Evolutionary conservation across 2,888 invertebrate genomes (phyloP).

Genomic region (Homarus gammarus): DNA sequence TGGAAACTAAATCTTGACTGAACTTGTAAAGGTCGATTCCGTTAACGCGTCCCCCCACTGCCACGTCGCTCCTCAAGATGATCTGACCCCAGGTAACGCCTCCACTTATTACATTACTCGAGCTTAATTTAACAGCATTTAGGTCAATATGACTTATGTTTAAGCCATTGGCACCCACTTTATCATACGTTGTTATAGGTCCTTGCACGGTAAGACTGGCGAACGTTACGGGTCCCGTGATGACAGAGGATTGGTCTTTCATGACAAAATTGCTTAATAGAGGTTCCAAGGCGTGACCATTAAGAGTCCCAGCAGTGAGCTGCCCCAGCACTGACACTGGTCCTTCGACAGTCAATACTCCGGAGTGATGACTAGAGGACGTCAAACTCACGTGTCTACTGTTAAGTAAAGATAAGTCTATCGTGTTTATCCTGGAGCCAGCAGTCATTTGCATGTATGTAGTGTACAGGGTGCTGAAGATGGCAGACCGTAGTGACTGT

Average conservation of each 20-base stretch:
- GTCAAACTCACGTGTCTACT: slow-evolving; percentile 31
- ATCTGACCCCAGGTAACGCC: slow-evolving; percentile 25
- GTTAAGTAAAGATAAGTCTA: slow-evolving; percentile 28
- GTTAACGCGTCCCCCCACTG: slow-evolving; percentile 40
- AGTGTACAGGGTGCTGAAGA: slow-evolving; percentile 1
- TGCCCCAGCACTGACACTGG: slow-evolving; percentile 9
- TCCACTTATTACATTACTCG: slow-evolving; percentile 20
- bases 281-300: neutral
- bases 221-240: slow-evolving; percentile 23
- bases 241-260: slow-evolving; percentile 8
- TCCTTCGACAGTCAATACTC: slow-evolving; percentile 38
- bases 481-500: slow-evolving; percentile 15
- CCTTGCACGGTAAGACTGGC: slow-evolving; percentile 23
- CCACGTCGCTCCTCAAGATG: slow-evolving; percentile 22
- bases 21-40: neutral
- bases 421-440: slow-evolving; percentile 22
- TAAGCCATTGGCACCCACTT: slow-evolving; percentile 46
- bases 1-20: slow-evolving; percentile 20
- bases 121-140: slow-evolving; percentile 24
- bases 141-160: slow-evolving; percentile 31
- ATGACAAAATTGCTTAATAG: slow-evolving; percentile 32
- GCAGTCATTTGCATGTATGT: slow-evolving; percentile 7
- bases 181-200: slow-evolving; percentile 29
- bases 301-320: slow-evolving; percentile 19
- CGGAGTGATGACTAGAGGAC: slow-evolving; percentile 13